phyloP scores from a whole-genome alignment of 2,113 vertebrate genomes.

The Regulus satrapa region DNA sequence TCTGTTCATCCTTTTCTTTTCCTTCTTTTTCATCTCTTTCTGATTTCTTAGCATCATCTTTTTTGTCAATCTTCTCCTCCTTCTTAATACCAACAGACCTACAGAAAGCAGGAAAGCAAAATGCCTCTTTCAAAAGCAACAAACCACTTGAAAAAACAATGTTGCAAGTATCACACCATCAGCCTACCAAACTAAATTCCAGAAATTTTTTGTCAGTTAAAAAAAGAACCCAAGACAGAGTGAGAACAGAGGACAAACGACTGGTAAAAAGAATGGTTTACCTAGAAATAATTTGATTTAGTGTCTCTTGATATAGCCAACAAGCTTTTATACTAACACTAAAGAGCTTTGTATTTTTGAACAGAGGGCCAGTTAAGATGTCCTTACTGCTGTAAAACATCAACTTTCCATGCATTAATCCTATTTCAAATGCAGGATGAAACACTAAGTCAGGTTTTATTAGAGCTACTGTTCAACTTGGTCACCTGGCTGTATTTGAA shows the following conservation, averaged over 20 bases:
- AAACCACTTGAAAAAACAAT: not conserved
- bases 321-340: not conserved
- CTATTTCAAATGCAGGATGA: not conserved
- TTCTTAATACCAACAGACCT: slow-evolving; percentile 72
- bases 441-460: not conserved
- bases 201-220: not conserved
- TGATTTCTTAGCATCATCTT: slow-evolving; percentile 71
- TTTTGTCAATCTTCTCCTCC: slow-evolving; percentile 81
- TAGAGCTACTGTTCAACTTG: not conserved
- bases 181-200: not conserved
- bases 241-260: accelerated
- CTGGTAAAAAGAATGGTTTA: not conserved
- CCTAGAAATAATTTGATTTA: not conserved
- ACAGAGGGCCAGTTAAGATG: not conserved
- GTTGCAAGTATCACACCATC: not conserved
- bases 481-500: not conserved
- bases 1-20: slow-evolving; percentile 69
- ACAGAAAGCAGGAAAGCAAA: not conserved
- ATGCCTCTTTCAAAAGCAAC: not conserved
- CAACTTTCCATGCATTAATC: not conserved
- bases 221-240: not conserved
- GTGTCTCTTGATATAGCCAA: not conserved
- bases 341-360: not conserved
- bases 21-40: slow-evolving; percentile 77
- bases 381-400: not conserved